Percentiles rank a stretch among this genome's conserved stretches.
Conservation (phyloP, 1,140 invertebrate species). For the Pygmarrhopalites habei region DNA sequence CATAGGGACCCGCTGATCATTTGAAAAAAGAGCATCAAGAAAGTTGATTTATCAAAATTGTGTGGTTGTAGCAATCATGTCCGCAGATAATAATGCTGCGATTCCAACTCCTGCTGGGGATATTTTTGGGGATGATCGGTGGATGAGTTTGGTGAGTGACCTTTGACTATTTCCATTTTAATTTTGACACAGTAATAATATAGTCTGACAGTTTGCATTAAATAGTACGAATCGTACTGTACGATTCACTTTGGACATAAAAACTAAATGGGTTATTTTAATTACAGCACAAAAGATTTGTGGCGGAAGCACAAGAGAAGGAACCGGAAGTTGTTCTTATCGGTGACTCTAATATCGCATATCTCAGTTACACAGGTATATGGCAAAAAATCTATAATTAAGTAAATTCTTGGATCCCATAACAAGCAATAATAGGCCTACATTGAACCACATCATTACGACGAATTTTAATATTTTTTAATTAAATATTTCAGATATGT, state of each 20-base stretch:
- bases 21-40: too few relatives aligned
- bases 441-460: too few relatives aligned
- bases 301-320: slow-evolving; percentile 65
- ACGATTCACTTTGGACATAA: not conserved
- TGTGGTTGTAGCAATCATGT: slow-evolving; percentile 10
- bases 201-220: not conserved
- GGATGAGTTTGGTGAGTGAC: slow-evolving; percentile 56
- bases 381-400: slow-evolving; percentile 52
- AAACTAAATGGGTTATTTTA: too few relatives aligned
- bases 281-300: slow-evolving; percentile 26
- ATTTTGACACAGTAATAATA: not conserved
- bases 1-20: too few relatives aligned
- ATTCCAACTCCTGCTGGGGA: slow-evolving; percentile 55
- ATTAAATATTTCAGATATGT: too few relatives aligned
- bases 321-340: slow-evolving; percentile 87
- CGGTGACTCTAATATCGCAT: slow-evolving; percentile 75
- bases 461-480: too few relatives aligned
- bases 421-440: too few relatives aligned
- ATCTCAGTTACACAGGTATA: slow-evolving; percentile 64
- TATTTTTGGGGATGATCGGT: slow-evolving; percentile 57
- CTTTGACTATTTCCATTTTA: not conserved
- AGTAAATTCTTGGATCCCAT: too few relatives aligned
- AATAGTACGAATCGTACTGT: not conserved
- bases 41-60: too few relatives aligned
- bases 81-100: slow-evolving; percentile 48